A percentile compares a stretch with the other conserved stretches of the same genome.
Conservation (phyloP, 2,113 vertebrate genomes). For the Probosciger aterrimus region DNA sequence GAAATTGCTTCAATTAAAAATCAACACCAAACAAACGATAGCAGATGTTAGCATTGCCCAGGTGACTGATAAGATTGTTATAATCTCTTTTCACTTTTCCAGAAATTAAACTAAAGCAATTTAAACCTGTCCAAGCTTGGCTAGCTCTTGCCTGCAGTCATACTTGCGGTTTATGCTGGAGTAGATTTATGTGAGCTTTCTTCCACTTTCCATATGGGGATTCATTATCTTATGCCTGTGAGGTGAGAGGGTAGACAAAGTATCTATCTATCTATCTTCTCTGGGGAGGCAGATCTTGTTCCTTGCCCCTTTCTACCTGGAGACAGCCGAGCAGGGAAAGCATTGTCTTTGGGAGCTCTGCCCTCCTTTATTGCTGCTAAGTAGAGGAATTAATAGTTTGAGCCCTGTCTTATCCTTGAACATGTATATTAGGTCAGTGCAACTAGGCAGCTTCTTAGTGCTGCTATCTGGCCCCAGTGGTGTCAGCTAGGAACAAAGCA, state of each 20-base stretch:
- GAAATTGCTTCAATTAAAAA: background rate
- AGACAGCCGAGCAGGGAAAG: background rate
- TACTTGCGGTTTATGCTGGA: background rate
- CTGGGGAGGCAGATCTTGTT: background rate
- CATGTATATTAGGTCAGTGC: background rate
- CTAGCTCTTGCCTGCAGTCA: background rate
- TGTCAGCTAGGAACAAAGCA: background rate
- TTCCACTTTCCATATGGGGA: background rate
- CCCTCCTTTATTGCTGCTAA: background rate
- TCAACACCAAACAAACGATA: background rate
- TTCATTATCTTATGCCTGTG: rapidly evolving
- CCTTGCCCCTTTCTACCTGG: background rate
- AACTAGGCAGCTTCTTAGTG: background rate
- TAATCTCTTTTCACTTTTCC: background rate
- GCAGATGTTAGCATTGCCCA: background rate
- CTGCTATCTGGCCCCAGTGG: background rate
- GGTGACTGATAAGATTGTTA: background rate
- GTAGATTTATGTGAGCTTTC: background rate
- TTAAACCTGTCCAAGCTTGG: background rate
- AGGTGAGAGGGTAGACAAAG: background rate
- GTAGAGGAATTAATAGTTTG: background rate
- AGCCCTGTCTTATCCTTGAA: background rate
- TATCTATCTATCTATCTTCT: too few species aligned
- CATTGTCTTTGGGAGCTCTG: background rate
- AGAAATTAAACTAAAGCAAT: background rate